A percentile compares a stretch with the other conserved stretches of the same genome.
Evolutionary conservation across 2,888 invertebrate species (phyloP).

Genomic region (Deroplatys truncata): DNA sequence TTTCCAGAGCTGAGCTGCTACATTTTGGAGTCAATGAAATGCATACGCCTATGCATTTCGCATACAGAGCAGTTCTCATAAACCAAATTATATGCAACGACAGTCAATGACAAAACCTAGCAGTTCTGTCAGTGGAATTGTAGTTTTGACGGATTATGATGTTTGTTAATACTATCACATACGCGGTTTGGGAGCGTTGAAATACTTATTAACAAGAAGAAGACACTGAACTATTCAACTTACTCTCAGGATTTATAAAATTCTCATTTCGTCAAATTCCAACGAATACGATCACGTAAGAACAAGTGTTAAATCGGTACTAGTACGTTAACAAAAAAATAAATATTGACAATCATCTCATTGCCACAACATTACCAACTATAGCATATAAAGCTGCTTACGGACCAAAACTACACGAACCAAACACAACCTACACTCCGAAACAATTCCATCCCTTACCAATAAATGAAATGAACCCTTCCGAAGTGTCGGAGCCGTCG

Average conservation of each 20-base stretch:
- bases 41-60: not conserved
- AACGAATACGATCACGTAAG: not conserved
- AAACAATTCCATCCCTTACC: constrained; percentile 6
- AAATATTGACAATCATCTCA: not conserved
- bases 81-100: not conserved
- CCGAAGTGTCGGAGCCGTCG: constrained; percentile 23
- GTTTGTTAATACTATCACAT: not conserved
- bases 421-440: not conserved
- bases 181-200: not conserved
- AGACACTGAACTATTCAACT: not conserved
- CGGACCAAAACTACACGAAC: not conserved
- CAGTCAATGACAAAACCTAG: not conserved
- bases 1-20: not conserved
- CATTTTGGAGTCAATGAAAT: not conserved
- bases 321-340: not conserved
- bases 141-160: not conserved
- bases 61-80: not conserved
- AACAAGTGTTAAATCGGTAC: not conserved
- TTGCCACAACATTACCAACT: not conserved
- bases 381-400: not conserved
- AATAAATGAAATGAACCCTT: constrained; percentile 18
- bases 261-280: not conserved
- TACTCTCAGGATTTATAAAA: not conserved
- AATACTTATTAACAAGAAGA: not conserved
- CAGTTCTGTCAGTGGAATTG: not conserved